Evolutionary conservation across 23 tunicate genomes (phyloP).

Genomic region (Oikopleura dioica): DNA sequence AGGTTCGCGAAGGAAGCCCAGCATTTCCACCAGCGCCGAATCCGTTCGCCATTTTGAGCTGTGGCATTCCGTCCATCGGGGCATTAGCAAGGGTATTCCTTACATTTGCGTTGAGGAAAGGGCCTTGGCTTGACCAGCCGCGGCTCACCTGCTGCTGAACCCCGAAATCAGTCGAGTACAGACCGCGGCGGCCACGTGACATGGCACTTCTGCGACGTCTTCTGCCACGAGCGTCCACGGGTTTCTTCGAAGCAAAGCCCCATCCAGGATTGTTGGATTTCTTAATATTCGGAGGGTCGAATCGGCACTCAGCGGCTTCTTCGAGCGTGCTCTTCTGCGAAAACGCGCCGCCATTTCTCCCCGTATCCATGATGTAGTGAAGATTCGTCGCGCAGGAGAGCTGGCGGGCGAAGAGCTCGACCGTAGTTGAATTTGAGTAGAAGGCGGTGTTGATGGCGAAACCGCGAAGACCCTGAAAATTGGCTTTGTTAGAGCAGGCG

Average conservation of each 20-base stretch:
- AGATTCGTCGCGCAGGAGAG: not conserved
- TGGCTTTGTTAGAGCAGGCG: not conserved
- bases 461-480: not conserved
- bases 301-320: not conserved
- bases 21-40: too few species aligned
- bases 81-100: not conserved
- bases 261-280: not conserved
- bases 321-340: not conserved
- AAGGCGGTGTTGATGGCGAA: slow-evolving; percentile 12
- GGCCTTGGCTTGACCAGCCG: not conserved
- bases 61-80: not conserved
- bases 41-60: not conserved
- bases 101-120: not conserved
- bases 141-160: not conserved
- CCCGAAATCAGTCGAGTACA: not conserved
- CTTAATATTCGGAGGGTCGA: slow-evolving; percentile 7
- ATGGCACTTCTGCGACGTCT: not conserved
- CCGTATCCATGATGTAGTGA: not conserved
- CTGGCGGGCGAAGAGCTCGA: not conserved
- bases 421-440: not conserved
- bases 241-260: not conserved
- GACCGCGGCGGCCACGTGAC: not conserved
- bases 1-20: too few species aligned
- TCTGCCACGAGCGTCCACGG: not conserved
- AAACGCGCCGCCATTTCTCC: slow-evolving; percentile 4